Evolutionary conservation across 2,888 invertebrate species (phyloP), one percentile per base, ranked within the genome.

Genomic region (Xylota sylvarum): DNA sequence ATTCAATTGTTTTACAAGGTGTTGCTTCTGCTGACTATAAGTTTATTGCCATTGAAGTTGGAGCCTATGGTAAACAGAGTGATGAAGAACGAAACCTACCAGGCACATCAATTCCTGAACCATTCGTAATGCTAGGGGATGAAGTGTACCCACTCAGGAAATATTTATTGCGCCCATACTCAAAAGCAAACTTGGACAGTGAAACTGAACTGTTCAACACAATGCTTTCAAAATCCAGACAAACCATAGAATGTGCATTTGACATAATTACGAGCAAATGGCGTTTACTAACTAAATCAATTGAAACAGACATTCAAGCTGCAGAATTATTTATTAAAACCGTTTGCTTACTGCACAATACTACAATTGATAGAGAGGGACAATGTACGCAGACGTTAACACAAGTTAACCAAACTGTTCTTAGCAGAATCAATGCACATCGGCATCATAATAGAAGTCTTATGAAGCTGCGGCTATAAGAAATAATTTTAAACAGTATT

Each of bases 61-160:
- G 52, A 37, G 40, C 43, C 27, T 52, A 32, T 23, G 64, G 62
- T 32, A 62, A 52, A 27, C 50, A 60, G 58, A 52, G 62, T 48
- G 77, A 32, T 48, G 17, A 50, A 43, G 43, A 50, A 2, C 14
- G 43, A 19, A n/a, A 23, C 40, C 19, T 76, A 55, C 65, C 55
- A 55, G 52, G 37, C 35, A 48, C 32, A 27, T 50, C 60, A 62
- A 64, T 74, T 52, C 35, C 50, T 19, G 52, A 50, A 17, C 62
- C 62, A 14, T 76, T 76, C 64, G 76, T 65, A 27, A 40, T 76
- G 32, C 23, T 65, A 14, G 64, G 52, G 35, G 74, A 74, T 23
- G 55, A 64, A 40, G 64, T 55, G 23, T 74, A 74, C 62, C 74
- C 74, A 23, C 52, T 64, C 23, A 64, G n/a, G 46, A 40, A 43